Evolutionary conservation across 2,888 invertebrate species (phyloP), one percentile per base, ranked within the genome.

Genomic region (Latrodectus hesperus): DNA sequence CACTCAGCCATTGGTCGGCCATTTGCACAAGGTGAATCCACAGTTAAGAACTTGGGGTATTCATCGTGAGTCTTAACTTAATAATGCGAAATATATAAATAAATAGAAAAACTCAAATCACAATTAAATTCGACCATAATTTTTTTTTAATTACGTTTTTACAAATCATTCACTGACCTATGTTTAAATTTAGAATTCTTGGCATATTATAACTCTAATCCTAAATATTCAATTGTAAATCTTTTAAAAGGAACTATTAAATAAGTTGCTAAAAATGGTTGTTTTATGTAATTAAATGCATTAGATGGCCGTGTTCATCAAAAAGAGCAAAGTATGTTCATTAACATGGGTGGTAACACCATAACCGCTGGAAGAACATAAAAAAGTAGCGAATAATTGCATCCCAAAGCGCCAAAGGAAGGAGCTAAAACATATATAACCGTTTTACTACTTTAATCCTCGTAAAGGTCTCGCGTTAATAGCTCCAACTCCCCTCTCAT

Each of bases 371-470:
- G 17, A 16, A 38, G 79, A 60, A 70, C 52, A 73, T 17, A 73
- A 73, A 38, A 38, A 73, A 73, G 49, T 16, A 49, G 38, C 78
- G 17, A 67, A 51, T 78, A 84, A 84, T 84, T 78, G 73, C 73
- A 70, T 84, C 84, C 84, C 84, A n/a, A 52, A 51, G 65, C 38
- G 52, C 26, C 38, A 52, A 6, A 22, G 73, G 52, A 68, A 68
- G 22, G 51, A 38, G 70, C 49, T 49, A 70, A 82, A 82, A 82
- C 4, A 38, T 38, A 38, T 38, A 38, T 78, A 78, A 78, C 77
- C 65, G 51, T 78, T 71, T 84, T 72, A 72, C 65, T 64, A 78
- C 64, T 83, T 70, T 75, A 83, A 76, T 83, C 82, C 75, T 75
- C 67, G 70, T 49, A 75, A 83, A 72, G 65, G 73, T 65, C 67